phyloP scores from a whole-genome alignment of 2,888 invertebrate species.

The Epistrophe grossulariae region DNA sequence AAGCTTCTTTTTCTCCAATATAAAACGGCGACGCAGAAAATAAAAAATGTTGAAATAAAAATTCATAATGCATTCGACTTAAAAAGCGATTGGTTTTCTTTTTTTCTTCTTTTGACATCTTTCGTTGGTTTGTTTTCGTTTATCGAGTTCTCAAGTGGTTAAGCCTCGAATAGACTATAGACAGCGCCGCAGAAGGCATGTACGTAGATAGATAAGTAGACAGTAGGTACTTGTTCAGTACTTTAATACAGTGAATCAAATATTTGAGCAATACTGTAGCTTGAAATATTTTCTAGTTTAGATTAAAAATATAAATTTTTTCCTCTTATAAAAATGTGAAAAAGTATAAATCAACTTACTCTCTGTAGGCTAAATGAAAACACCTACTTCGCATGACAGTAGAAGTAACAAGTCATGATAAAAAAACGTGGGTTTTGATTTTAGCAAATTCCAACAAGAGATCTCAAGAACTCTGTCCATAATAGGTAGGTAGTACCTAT shows the following conservation, averaged over 20 bases:
- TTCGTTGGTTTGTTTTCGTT: conserved; percentile 26
- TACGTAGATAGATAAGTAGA: not conserved
- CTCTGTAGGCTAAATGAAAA: too few relatives aligned
- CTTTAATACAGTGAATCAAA: not conserved
- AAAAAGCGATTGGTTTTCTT: conserved; percentile 4
- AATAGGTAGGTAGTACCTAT: too few relatives aligned
- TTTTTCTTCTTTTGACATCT: not conserved
- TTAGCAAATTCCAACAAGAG: not conserved
- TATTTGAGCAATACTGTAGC: not conserved
- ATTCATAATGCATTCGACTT: conserved; percentile 1
- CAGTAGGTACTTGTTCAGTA: not conserved
- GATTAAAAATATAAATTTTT: too few relatives aligned
- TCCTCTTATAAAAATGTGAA: too few relatives aligned
- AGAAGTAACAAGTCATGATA: too few relatives aligned
- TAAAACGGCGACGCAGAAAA: not conserved
- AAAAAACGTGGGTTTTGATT: too few relatives aligned
- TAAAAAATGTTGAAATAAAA: not conserved
- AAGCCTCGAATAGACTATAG: not conserved
- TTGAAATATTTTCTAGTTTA: too few relatives aligned
- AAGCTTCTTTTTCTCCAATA: conserved; percentile 9
- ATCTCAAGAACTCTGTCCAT: too few relatives aligned
- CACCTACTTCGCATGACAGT: too few relatives aligned
- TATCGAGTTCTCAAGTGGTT: not conserved
- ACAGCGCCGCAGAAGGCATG: not conserved
- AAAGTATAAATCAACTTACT: too few relatives aligned